Conservation (phyloP, 2,113 vertebrate genomes). For the Onychostruthus taczanowskii region DNA sequence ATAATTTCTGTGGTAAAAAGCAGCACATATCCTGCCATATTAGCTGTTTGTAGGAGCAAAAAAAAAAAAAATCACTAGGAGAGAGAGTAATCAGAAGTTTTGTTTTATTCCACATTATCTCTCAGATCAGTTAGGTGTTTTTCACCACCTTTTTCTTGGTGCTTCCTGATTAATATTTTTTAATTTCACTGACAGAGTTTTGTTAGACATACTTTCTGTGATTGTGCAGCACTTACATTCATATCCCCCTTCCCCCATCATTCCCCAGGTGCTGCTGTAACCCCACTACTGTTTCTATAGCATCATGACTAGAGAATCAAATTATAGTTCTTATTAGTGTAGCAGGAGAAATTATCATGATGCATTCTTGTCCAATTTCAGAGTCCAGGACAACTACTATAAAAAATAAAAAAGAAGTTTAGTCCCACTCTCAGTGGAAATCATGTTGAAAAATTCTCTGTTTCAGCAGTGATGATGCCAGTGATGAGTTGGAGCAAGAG, state of each 20-base stretch:
- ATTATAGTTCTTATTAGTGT: background rate
- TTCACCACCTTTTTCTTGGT: background rate
- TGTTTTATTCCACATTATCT: background rate
- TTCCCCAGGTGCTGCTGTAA: background rate
- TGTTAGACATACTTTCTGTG: background rate
- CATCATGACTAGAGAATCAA: background rate
- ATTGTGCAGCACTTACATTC: background rate
- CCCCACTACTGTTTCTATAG: background rate
- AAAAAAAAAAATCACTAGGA: background rate
- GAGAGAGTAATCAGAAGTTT: background rate
- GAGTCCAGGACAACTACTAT: background rate
- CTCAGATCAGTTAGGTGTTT: background rate
- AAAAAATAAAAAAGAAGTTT: background rate
- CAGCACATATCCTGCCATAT: background rate
- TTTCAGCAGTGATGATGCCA: background rate
- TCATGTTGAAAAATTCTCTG: background rate
- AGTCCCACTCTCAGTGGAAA: background rate
- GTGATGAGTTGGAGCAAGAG: background rate
- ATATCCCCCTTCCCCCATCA: fast-evolving
- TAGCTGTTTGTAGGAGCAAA: background rate
- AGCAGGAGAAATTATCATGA: background rate
- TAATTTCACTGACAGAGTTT: background rate
- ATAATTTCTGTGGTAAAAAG: background rate
- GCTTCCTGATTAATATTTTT: background rate
- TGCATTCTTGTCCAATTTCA: background rate